These are phyloP conservation scores for Philopotamus ludificatus DNA, from an alignment of 1,140 invertebrate genomes.

Conservation along the genomic window DNA sequence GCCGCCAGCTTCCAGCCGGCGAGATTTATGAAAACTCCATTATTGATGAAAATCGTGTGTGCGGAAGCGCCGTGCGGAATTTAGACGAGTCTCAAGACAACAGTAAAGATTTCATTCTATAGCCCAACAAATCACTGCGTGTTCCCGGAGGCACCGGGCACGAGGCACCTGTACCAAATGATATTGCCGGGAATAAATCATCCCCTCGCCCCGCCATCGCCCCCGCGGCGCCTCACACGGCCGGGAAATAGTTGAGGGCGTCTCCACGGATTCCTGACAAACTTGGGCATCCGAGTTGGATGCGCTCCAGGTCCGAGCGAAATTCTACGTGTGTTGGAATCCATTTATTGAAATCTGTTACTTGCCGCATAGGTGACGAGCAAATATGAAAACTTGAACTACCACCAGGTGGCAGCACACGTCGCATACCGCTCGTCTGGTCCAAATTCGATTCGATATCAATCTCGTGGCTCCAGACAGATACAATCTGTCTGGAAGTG, in stretches of 20 bases:
- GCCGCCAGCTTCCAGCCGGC: background rate
- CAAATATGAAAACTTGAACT: too few species aligned
- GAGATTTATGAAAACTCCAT: constrained; percentile 17
- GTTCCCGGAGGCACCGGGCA: background rate
- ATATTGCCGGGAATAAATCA: constrained; percentile 22
- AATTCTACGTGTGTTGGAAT: too few species aligned
- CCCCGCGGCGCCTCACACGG: background rate
- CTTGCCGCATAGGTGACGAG: too few species aligned
- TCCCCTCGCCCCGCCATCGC: background rate
- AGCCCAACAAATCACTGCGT: constrained; percentile 20
- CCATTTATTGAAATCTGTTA: too few species aligned
- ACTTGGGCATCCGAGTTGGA: background rate
- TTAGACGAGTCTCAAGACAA: constrained; percentile 16
- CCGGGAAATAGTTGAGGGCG: background rate
- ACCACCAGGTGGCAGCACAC: too few species aligned
- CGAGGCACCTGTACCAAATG: constrained; percentile 17
- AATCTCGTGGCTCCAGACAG: too few species aligned
- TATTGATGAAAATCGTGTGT: constrained; percentile 9
- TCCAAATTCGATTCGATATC: too few species aligned
- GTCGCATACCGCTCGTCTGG: too few species aligned
- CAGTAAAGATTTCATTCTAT: constrained; percentile 21
- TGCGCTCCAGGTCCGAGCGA: background rate
- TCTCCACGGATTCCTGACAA: background rate
- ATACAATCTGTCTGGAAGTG: too few species aligned
- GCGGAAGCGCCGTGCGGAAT: background rate